Evolutionary conservation across 2,797 vertebrate genomes (phyloP).

Genomic region (Thalassophryne amazonica): DNA sequence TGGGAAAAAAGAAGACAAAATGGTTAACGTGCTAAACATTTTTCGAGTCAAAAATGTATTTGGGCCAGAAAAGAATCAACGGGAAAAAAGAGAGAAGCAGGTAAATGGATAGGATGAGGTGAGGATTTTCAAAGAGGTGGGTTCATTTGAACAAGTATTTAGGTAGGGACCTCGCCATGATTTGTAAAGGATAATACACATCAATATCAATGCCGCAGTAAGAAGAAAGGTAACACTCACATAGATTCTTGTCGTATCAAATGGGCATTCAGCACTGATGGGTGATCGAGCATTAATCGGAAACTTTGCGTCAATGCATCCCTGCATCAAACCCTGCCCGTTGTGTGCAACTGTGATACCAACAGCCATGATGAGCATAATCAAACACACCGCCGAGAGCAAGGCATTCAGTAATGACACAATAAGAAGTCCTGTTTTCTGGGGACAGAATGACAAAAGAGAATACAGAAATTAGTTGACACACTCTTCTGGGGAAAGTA

Average conservation of each 20-base stretch:
- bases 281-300: conserved; percentile 78
- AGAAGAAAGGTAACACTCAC: conserved; percentile 71
- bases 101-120: not conserved
- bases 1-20: not conserved
- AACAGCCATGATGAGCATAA: conserved; percentile 83
- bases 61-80: not conserved
- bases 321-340: conserved; percentile 79
- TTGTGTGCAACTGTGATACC: conserved; percentile 80
- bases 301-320: conserved; percentile 82
- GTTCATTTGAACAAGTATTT: too few relatives aligned
- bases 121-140: not conserved
- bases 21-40: not conserved
- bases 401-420: conserved; percentile 81
- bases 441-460: conserved; percentile 15
- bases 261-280: conserved; percentile 81
- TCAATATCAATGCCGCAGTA: too few relatives aligned
- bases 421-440: conserved; percentile 86
- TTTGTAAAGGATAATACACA: not conserved
- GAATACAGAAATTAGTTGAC: not conserved
- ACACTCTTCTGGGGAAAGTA: too few relatives aligned
- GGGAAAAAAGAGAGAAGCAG: not conserved
- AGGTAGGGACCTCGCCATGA: too few relatives aligned
- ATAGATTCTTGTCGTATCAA: conserved; percentile 92
- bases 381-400: conserved; percentile 83
- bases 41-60: not conserved